phyloP scores from a whole-genome alignment of 2,113 vertebrate genomes.

The Nasalis larvatus region DNA sequence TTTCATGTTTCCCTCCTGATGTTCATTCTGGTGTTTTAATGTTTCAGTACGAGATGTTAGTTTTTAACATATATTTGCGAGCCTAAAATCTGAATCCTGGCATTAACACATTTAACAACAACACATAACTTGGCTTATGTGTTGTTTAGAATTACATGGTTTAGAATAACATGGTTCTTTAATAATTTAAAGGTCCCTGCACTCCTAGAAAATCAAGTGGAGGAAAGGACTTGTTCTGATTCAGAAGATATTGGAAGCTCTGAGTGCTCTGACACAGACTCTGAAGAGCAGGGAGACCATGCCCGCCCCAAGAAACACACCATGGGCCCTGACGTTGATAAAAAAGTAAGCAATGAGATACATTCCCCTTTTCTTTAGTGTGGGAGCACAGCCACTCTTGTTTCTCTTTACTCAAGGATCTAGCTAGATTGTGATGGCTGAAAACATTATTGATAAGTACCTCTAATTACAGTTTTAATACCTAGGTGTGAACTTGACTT shows the following conservation, averaged over 20 bases:
- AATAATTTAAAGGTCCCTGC: slow-evolving; percentile 89
- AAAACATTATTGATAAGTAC: background rate
- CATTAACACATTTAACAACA: background rate
- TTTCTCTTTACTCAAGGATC: background rate
- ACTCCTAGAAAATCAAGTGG: slow-evolving; percentile 86
- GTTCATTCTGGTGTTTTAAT: background rate
- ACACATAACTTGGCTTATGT: background rate
- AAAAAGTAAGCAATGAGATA: slow-evolving; percentile 87
- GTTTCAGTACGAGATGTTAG: background rate
- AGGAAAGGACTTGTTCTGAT: slow-evolving; percentile 73
- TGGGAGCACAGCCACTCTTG: background rate
- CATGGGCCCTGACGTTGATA: slow-evolving; percentile 82
- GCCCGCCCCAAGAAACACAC: slow-evolving; percentile 74
- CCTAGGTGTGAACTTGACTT: background rate
- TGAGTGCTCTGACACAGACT: slow-evolving; percentile 71
- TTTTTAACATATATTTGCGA: background rate
- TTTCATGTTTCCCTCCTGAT: background rate
- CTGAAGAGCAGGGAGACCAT: slow-evolving; percentile 74
- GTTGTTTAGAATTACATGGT: background rate
- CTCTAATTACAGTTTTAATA: background rate
- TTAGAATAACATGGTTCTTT: slow-evolving; percentile 25
- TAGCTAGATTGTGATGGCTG: background rate
- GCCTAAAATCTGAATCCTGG: background rate
- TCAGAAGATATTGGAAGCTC: slow-evolving; percentile 81
- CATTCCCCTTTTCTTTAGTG: background rate